Evolutionary conservation across 2,113 vertebrate genomes (phyloP).

Genomic region (Hoplias malabaricus): DNA sequence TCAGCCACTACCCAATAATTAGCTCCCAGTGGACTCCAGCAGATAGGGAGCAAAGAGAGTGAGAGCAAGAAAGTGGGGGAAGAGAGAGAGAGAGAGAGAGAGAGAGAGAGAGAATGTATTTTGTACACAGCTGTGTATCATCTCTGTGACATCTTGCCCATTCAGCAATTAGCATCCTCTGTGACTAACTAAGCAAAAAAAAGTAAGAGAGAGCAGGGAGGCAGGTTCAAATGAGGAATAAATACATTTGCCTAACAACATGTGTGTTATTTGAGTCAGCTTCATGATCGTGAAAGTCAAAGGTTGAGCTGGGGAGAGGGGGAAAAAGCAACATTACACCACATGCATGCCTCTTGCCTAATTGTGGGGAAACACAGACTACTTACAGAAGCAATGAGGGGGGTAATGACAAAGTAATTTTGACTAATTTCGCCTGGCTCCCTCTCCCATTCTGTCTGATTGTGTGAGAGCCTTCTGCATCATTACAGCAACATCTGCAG

Average conservation of each 20-base stretch:
- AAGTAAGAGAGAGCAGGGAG: conserved; percentile 20
- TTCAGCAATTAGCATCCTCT: conserved; percentile 55
- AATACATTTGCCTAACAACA: conserved; percentile 1
- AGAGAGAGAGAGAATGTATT: conserved; percentile 22
- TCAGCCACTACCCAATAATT: conserved; percentile 64
- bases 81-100: conserved; percentile 28
- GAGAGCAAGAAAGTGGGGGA: conserved; percentile 9
- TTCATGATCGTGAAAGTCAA: conserved; percentile 28
- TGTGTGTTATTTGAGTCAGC: background rate
- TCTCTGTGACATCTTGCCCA: conserved; percentile 46
- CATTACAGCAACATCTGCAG: conserved; percentile 79
- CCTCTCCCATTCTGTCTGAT: conserved; percentile 69
- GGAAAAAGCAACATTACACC: conserved; percentile 19
- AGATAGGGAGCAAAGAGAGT: conserved; percentile 38
- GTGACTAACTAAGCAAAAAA: conserved; percentile 36
- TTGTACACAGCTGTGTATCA: conserved; percentile 54
- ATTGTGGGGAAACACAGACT: conserved; percentile 77
- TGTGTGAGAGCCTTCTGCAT: conserved; percentile 73
- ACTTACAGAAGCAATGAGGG: conserved; percentile 82
- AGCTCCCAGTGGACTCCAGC: conserved; percentile 60
- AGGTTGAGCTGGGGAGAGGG: conserved; percentile 8
- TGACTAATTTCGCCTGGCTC: conserved; percentile 76
- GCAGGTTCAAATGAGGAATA: conserved; percentile 39
- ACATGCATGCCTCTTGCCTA: conserved; percentile 66
- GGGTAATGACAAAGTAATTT: conserved; percentile 82